phyloP scores from a whole-genome alignment of 2,797 vertebrate species.

The Esox masquinongy region DNA sequence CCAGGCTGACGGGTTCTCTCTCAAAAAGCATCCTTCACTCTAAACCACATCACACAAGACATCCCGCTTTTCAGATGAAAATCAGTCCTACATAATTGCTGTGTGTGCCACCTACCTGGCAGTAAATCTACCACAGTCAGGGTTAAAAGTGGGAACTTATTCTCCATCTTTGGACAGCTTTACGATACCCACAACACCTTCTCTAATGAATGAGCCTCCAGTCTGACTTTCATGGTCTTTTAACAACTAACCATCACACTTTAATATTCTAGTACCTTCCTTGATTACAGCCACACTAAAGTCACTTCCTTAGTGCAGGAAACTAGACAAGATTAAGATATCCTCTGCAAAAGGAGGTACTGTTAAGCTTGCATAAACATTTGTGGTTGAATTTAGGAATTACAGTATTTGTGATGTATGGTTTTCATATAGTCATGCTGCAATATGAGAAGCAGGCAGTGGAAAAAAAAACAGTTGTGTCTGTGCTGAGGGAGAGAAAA shows the following conservation, averaged over 20 bases:
- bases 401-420: constrained; percentile 39
- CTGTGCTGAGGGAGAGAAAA: background rate
- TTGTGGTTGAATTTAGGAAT: constrained; percentile 39
- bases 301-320: background rate
- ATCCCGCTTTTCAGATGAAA: background rate
- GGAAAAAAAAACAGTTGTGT: background rate
- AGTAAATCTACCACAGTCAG: background rate
- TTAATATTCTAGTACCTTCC: constrained; percentile 15
- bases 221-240: background rate
- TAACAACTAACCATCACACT: background rate
- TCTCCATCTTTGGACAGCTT: constrained; percentile 27
- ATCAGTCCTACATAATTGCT: background rate
- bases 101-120: background rate
- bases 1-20: background rate
- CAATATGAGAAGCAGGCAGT: constrained; percentile 42
- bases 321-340: constrained; percentile 26
- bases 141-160: constrained; percentile 3
- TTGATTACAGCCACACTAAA: constrained; percentile 38
- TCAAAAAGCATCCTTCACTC: background rate
- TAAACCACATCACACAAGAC: background rate
- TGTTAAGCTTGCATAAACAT: constrained; percentile 19
- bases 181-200: constrained; percentile 15
- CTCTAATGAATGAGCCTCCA: constrained; percentile 8
- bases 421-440: constrained; percentile 21
- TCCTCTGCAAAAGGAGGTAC: constrained; percentile 32